Base-by-base conservation (phyloP, 2,113 vertebrate species). In the Camelus dromedarius region DNA sequence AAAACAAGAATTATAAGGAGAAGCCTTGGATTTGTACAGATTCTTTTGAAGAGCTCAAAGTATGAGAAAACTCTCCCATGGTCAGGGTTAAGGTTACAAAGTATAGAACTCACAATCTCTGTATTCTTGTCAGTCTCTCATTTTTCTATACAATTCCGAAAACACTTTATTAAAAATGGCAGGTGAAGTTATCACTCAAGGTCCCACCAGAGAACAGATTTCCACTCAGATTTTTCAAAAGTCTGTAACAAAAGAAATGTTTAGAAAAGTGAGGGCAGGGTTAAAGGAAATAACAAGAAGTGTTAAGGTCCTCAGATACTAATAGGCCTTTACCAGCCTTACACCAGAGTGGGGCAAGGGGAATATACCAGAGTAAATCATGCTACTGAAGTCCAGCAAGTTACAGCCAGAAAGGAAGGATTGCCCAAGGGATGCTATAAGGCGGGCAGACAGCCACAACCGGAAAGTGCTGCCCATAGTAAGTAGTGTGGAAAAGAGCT, bases 21-120 rank as follows among this genome's bases (percentile, higher is more conserved):
- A 93, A 97, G 58, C 93, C 62, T 95, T 87, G 92, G 89, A 83
- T 97, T 97, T 97, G 97, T 98, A 98, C 95, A 97, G 96, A 95
- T 87, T 96, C 93, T 70, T 97, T 97, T 98, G 95, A 97, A 97
- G 32, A 97, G 64, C 79, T 97, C 95, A 96, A 95, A 96, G 81
- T 64, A 67, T 72, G 73, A 95, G 96, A 95, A 96, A 91, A 18
- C 79, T 95, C 32, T 92, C 95, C n/a, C 7, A 46, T 75, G 70
- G 89, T 52, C 67, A 79, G 58, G 96, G 95, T 96, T 89, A 97
- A 94, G 77, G 93, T 96, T 96, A 95, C 50, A 95, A 89, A 97
- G 73, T 50, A 26, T 69, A 83, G 86, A 93, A 91, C 79, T 89
- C 46, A 18, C 20, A 69, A 75, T 92, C 62, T 89, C 67, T 93